Conservation (phyloP, 1,140 invertebrate species). For the Bombus superbus region DNA sequence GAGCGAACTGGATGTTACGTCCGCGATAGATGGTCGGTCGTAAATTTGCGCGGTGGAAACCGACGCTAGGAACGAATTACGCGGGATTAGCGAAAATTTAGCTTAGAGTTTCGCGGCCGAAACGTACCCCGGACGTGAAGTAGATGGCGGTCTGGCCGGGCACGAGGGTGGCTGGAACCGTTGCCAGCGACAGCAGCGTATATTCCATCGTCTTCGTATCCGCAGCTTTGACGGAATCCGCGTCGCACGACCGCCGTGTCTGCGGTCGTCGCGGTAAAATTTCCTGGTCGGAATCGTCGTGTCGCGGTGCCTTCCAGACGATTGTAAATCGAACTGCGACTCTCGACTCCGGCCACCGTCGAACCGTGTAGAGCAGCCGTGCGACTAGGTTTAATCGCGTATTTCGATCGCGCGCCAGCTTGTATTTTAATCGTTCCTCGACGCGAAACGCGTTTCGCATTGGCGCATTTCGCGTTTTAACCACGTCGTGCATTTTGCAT, state of each 20-base stretch:
- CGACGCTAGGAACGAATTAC: neutral
- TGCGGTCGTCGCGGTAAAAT: slow-evolving; percentile 30
- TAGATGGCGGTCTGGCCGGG: neutral
- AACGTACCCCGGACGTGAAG: neutral
- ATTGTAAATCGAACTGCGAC: slow-evolving; percentile 21
- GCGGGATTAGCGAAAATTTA: slow-evolving; percentile 2
- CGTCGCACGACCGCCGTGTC: neutral
- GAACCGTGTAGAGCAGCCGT: no score
- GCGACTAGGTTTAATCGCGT: no score
- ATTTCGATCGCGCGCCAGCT: no score
- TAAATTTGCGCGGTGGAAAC: neutral
- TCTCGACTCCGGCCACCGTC: no score
- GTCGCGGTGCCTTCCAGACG: slow-evolving; percentile 9
- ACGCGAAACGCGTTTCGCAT: no score
- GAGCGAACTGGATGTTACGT: neutral
- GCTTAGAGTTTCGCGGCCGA: neutral
- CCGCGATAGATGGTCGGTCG: neutral
- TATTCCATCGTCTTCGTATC: neutral
- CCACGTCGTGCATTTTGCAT: no score
- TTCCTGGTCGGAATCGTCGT: neutral
- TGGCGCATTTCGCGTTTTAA: no score
- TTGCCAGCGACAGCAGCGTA: slow-evolving; percentile 33
- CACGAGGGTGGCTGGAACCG: neutral
- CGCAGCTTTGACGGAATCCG: slow-evolving; percentile 20
- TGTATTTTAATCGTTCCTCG: no score